phyloP scores from a whole-genome alignment of 2,888 invertebrate genomes.

The Rhagophthalmus giganteus region DNA sequence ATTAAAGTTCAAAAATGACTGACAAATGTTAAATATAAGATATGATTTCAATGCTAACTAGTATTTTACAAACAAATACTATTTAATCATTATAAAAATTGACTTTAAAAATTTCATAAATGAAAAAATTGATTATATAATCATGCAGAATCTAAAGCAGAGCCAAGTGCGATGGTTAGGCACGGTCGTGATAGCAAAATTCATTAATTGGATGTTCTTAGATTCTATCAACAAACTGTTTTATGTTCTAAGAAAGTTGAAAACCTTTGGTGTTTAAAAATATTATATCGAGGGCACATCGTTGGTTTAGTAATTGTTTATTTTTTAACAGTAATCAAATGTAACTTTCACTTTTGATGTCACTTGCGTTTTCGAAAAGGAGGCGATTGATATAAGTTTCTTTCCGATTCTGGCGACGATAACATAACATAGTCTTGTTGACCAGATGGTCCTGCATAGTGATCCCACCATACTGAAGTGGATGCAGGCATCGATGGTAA shows the following conservation, averaged over 20 bases:
- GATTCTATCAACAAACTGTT: conserved; percentile 22
- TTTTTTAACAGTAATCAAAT: conserved; percentile 8
- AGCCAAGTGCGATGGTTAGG: conserved; percentile 40
- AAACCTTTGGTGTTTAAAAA: conserved; percentile 42
- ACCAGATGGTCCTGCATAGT: conserved; percentile 47
- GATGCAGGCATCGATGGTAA: conserved; percentile 40
- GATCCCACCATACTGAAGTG: conserved; percentile 50
- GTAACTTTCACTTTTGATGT: conserved; percentile 27
- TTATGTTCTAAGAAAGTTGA: conserved; percentile 31
- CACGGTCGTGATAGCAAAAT: conserved; percentile 40
- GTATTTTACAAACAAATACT: neutral
- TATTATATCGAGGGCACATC: conserved; percentile 30
- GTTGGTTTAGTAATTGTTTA: conserved; percentile 18
- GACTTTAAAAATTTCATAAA: neutral
- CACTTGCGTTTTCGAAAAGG: conserved; percentile 53
- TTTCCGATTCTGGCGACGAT: conserved; percentile 37
- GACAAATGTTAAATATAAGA: too few relatives aligned
- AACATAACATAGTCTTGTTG: conserved; percentile 45
- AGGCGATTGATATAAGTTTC: conserved; percentile 44
- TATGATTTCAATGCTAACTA: neutral
- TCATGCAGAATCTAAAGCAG: conserved; percentile 7
- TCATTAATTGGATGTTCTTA: conserved; percentile 20
- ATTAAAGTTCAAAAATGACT: too few relatives aligned
- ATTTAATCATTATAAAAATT: neutral
- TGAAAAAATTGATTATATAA: neutral